Percentiles rank a stretch among this genome's conserved stretches.
phyloP scores from a whole-genome alignment of 2,797 vertebrate species.

The Notolabrus celidotus region DNA sequence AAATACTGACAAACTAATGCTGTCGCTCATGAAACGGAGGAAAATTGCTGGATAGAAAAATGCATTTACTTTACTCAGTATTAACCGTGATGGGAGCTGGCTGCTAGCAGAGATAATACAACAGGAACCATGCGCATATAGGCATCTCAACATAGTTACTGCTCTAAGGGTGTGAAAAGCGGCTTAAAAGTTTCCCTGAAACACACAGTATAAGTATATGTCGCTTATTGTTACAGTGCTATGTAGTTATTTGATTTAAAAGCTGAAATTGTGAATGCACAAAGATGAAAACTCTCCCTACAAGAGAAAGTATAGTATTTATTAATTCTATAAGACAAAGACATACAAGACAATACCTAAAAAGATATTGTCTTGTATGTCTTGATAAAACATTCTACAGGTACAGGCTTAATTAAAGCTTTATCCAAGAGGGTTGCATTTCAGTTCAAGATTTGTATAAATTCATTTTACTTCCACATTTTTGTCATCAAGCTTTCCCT shows the following conservation, averaged over 20 bases:
- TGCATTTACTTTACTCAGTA: conserved; percentile 39
- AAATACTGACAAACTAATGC: conserved; percentile 60
- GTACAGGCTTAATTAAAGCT: too few species aligned
- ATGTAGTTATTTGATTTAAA: too few species aligned
- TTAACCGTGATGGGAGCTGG: conserved; percentile 32
- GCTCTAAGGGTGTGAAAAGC: neutral
- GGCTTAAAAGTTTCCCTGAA: neutral
- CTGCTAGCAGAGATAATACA: conserved; percentile 55
- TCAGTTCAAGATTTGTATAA: too few species aligned
- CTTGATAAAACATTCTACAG: too few species aligned
- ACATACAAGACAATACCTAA: too few species aligned
- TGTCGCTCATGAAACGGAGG: conserved; percentile 45
- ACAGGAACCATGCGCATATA: neutral
- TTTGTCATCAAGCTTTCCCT: too few species aligned
- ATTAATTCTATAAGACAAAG: too few species aligned
- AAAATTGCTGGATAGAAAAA: conserved; percentile 49
- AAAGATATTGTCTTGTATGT: too few species aligned
- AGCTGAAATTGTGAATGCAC: neutral
- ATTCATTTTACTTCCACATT: too few species aligned
- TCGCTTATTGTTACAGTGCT: neutral
- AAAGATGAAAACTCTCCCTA: neutral
- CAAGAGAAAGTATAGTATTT: too few species aligned
- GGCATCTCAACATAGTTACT: neutral
- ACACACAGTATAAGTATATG: neutral
- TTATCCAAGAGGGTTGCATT: too few species aligned